Base-by-base conservation (phyloP, 1,140 invertebrate species). In the Microvelia longipes region DNA sequence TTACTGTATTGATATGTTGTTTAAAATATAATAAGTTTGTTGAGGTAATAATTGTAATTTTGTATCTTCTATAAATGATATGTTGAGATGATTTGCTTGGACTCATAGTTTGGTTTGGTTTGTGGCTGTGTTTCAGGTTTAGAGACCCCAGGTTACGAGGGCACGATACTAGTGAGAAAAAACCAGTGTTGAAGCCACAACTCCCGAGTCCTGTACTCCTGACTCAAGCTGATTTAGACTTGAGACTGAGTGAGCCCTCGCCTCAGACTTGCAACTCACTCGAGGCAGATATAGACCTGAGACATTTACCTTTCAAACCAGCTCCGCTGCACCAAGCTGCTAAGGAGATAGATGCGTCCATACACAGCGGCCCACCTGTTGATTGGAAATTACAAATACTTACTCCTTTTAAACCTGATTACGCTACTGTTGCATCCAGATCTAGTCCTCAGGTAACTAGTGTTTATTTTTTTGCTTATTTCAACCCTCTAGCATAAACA, bases 331-430 rank as follows among this genome's bases (percentile, higher is more conserved):
- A 91, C 73, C 83, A 88, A 24, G 89, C 91, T 1, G 90, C 91
- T 29, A 90, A 86, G 0, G 91, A 93, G 81, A 92, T 94, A 69
- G 88, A 92, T 76, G 91, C 88, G 2, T 90, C 89, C 14, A 83
- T 90, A 29, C 85, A 85, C 29, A 88, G 87, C 66, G 90, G 93
- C 80, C 84, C 86, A 0, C 88, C 87, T 14, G 73, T 77, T n/a
- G 60, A 68, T 25, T 77, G 73, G 67, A 61, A 69, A 2, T 50
- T 76, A 13, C 64, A 35, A 19, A 71, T 73, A 35, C 19, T 70
- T 2, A 63, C 67, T 15, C 64, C 67, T 0, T 24, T 64, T 14
- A 73, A 74, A 61, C 63, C 73, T 0, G 75, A 76, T 30, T 76
- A 76, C 29, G 65, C 71, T 27, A 29, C 30, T 68, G 14, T 74